Evolutionary conservation across 2,113 vertebrate genomes (phyloP).

Genomic region (Hippoglossus stenolepis): DNA sequence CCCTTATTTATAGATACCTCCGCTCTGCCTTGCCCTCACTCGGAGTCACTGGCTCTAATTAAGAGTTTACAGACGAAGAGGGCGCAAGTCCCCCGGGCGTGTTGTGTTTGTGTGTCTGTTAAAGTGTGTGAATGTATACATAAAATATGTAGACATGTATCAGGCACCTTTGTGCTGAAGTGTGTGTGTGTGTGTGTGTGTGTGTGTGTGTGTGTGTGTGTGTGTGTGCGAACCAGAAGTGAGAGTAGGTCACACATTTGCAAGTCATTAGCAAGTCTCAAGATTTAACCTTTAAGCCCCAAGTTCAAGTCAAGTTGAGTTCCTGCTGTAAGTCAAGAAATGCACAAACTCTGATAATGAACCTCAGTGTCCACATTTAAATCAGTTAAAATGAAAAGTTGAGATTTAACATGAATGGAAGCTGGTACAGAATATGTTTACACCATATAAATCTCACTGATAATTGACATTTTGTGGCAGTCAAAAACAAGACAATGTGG

Average conservation of each 20-base stretch:
- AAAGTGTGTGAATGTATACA: not conserved
- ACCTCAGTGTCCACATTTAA: not conserved
- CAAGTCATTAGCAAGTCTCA: not conserved
- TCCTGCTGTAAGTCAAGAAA: not conserved
- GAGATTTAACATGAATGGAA: not conserved
- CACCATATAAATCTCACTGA: not conserved
- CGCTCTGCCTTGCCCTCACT: constrained; percentile 38
- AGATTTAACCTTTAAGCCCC: not conserved
- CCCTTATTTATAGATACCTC: constrained; percentile 47
- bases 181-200: not conserved
- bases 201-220: no score
- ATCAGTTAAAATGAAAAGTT: not conserved
- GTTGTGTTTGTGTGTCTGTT: constrained; percentile 5
- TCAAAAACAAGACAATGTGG: not conserved
- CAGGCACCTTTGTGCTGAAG: not conserved
- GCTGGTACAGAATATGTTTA: not conserved
- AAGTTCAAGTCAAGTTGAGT: not conserved
- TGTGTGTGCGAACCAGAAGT: not conserved
- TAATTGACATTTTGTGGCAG: not conserved
- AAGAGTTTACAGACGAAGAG: constrained; percentile 45
- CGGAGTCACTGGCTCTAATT: constrained; percentile 40
- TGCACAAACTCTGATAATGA: not conserved
- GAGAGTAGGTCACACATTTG: not conserved
- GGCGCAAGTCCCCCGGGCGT: constrained; percentile 5
- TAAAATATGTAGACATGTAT: not conserved